Base-by-base conservation (phyloP, 2,888 invertebrate genomes). In the Leptogaster cylindrica region DNA sequence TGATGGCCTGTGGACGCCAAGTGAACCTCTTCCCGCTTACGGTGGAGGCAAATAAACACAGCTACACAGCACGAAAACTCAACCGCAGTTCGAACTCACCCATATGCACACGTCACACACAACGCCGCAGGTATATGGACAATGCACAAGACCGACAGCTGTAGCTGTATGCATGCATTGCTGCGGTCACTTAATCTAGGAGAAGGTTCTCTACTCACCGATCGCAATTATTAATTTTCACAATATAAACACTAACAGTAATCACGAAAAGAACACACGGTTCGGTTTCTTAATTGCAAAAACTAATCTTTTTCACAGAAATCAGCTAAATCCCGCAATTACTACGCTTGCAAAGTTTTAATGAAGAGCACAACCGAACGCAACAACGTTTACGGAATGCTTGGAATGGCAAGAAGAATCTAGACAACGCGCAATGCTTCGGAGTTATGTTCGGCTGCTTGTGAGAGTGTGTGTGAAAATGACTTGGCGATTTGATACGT, bases 321-420 rank as follows among this genome's bases (percentile, higher is more conserved):
- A 14, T 61, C 36, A 12, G 28, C n/a, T 44, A 41, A 61, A 61
- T 28, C 12, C 44, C 18, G 44, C 61, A 61, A 61, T 61, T 44
- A 61, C 36, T 27, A 27, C 28, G 27, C 44, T 61, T 44, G 18
- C 44, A 44, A 28, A 44, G 61, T 28, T 61, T 61, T 61, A 61
- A 61, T 61, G 61, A 61, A 61, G 61, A 44, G 44, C 61, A 61
- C 61, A 61, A 44, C 61, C 36, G 61, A 61, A 61, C 61, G 61
- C 61, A 61, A 55, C 82, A 82, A 82, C 82, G 83, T 83, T 83
- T 83, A 83, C 91, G 92, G 93, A 91, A 93, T 93, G 92, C 90
- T 87, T 91, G 90, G 93, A 93, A 93, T 93, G 93, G 90, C 92
- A 92, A 91, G 93, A 93, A 92, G 93, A 93, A 93, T 93, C 92